Percentiles rank a stretch among this genome's conserved stretches.
phyloP scores from a whole-genome alignment of 2,888 invertebrate species.

The Oscheius sp. region DNA sequence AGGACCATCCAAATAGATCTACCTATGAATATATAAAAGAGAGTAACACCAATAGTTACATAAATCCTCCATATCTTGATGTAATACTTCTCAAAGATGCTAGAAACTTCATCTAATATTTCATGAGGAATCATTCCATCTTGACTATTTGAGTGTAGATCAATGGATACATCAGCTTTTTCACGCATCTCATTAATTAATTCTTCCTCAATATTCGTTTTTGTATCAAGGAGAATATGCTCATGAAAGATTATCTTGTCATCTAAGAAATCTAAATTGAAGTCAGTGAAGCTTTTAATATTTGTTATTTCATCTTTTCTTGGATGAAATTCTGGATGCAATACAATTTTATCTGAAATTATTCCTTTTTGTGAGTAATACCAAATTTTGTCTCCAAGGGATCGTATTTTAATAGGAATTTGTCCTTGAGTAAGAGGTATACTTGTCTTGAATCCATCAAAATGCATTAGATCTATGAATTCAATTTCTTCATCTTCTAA shows the following conservation, averaged over 20 bases:
- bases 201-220: slow-evolving; percentile 39
- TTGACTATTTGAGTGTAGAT: slow-evolving; percentile 42
- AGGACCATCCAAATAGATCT: no score
- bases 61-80: slow-evolving; percentile 30
- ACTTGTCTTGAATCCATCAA: slow-evolving; percentile 35
- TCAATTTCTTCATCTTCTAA: slow-evolving; percentile 33
- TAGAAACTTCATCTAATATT: slow-evolving; percentile 32
- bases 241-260: slow-evolving; percentile 40
- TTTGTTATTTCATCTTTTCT: slow-evolving; percentile 34
- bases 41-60: slow-evolving; percentile 26
- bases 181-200: slow-evolving; percentile 39
- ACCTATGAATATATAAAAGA: no score
- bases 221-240: slow-evolving; percentile 33
- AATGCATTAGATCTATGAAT: slow-evolving; percentile 43
- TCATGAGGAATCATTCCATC: slow-evolving; percentile 48
- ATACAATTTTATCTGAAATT: slow-evolving; percentile 29
- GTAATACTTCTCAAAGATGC: slow-evolving; percentile 29
- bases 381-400: slow-evolving; percentile 39
- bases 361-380: slow-evolving; percentile 34
- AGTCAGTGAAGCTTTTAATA: slow-evolving; percentile 35
- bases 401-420: slow-evolving; percentile 41
- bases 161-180: slow-evolving; percentile 41
- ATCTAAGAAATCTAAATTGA: slow-evolving; percentile 34
- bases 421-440: slow-evolving; percentile 45
- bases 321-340: slow-evolving; percentile 15